Evolutionary conservation across 2,888 invertebrate genomes (phyloP), one percentile per base, ranked within the genome.

Genomic region (Melanophora roralis): DNA sequence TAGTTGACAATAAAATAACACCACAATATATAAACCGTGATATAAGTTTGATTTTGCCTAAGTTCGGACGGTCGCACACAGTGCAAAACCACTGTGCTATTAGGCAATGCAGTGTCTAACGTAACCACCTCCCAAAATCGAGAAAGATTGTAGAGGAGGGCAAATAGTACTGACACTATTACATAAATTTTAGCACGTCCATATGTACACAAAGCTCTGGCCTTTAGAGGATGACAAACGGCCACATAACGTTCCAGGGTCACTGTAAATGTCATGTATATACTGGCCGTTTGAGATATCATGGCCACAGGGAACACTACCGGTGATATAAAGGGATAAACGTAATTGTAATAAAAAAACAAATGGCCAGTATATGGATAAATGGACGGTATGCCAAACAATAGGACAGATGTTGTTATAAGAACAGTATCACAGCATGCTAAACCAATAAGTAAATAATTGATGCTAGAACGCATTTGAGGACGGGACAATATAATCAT

Each of bases 381-480:
- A 79, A 98, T 93, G 78, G 95, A 95, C 55, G 96, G 95, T 84
- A 98, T 92, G 36, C 97, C 97, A 90, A 98, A 98, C 83, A 97
- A 93, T 84, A 94, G 91, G 83, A 96, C 92, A 75, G 97, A 95
- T 55, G 96, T 96, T 84, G 97, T 91, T 85, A 98, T 95, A 84
- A 98, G 93, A 82, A 96, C 93, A 11, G 96, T 97, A 91, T 99
- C 99, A 90, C 97, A 97, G 84, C 96, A 93, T 23, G 98, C 98
- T 84, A 99, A 92, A 5, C 97, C 98, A 83, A 97, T 96, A 78
- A 99, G 92, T 87, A 98, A 93, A 90, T 97, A 96, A 91, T 98
- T 98, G 87, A 98, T 97, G 87, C 98, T 97, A 76, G 97, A 97
- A 86, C 96, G 94, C 98, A 98, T 98, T 90, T 98, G 95, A 23